phyloP scores from a whole-genome alignment of 2,113 vertebrate genomes.

The Ancistrus triradiatus region DNA sequence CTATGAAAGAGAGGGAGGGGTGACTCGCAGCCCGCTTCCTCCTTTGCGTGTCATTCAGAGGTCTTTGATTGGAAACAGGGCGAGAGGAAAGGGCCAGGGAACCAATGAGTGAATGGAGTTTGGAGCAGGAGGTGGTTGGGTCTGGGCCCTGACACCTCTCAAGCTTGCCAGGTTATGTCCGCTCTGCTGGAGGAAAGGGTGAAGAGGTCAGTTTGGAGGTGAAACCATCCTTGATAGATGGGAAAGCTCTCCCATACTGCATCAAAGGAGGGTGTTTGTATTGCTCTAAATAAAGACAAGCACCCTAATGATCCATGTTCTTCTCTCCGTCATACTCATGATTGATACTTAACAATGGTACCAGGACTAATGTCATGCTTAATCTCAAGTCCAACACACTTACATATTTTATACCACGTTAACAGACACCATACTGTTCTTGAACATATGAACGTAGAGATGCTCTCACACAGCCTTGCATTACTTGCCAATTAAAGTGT shows the following conservation, averaged over 20 bases:
- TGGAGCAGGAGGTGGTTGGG: conserved; percentile 57
- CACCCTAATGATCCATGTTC: too few relatives aligned
- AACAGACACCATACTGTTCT: too few relatives aligned
- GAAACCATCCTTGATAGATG: conserved; percentile 66
- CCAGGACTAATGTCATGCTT: too few relatives aligned
- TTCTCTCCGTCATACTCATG: background rate
- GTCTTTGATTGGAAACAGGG: conserved; percentile 60
- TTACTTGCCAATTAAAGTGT: too few relatives aligned
- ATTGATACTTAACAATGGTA: background rate
- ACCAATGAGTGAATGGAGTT: conserved; percentile 61
- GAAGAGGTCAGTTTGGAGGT: conserved; percentile 68
- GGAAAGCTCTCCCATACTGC: conserved; percentile 34
- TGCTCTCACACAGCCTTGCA: too few relatives aligned
- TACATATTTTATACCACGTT: too few relatives aligned
- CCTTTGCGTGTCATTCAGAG: conserved; percentile 68
- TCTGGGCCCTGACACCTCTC: conserved; percentile 59
- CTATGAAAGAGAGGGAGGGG: conserved; percentile 51
- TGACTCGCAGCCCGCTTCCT: conserved; percentile 51
- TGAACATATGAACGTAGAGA: too few relatives aligned
- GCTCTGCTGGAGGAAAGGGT: conserved; percentile 61
- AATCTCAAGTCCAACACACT: too few relatives aligned
- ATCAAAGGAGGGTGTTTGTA: conserved; percentile 10
- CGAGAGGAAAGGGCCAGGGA: conserved; percentile 58
- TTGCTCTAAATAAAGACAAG: background rate
- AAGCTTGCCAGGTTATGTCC: conserved; percentile 69